Evolutionary conservation across 2,797 vertebrate species (phyloP).

Genomic region (Anisognathus igniventris): DNA sequence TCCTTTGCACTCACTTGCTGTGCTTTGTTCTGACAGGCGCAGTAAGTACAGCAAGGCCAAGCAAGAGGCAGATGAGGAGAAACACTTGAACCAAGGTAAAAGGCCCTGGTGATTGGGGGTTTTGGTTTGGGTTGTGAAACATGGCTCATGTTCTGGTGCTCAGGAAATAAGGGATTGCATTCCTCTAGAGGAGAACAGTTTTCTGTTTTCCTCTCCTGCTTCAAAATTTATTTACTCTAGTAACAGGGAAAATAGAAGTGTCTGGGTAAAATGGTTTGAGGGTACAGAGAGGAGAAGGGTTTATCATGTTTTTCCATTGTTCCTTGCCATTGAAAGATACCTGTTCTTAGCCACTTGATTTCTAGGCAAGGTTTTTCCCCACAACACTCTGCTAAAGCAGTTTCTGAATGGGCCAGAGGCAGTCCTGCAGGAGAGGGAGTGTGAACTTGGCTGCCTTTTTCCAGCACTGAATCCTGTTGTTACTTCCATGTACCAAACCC

Average conservation of each 20-base stretch:
- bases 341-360: neutral
- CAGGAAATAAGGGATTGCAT: neutral
- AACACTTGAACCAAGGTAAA: conserved; percentile 94
- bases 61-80: conserved; percentile 96
- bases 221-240: neutral
- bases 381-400: neutral
- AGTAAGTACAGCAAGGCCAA: conserved; percentile 98
- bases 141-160: neutral
- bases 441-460: neutral
- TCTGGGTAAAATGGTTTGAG: neutral
- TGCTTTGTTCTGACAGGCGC: conserved; percentile 77
- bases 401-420: neutral
- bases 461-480: neutral
- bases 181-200: neutral
- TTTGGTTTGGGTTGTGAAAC: neutral
- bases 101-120: neutral
- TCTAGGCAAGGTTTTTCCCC: neutral
- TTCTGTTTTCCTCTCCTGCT: neutral
- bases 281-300: neutral
- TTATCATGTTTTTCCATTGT: neutral
- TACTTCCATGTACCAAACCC: neutral
- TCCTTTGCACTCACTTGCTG: neutral
- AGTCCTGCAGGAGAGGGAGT: neutral
- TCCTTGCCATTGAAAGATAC: neutral
- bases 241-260: neutral